phyloP scores from a whole-genome alignment of 92 coral and sea anemone species.

The Phymanthus crucifer region DNA sequence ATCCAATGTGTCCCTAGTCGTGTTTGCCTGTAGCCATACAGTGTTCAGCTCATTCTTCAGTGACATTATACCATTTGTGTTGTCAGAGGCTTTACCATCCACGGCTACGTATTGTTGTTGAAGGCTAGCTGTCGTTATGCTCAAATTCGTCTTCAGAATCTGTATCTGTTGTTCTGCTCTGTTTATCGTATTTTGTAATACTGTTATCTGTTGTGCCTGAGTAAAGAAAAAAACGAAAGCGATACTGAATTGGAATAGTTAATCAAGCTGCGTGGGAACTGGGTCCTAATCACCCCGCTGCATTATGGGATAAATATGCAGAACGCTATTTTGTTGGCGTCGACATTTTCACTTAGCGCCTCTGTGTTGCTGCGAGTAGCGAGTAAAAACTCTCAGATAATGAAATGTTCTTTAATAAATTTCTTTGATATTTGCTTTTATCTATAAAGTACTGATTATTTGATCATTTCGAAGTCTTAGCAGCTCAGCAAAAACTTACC shows the following conservation, averaged over 20 bases:
- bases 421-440: no score
- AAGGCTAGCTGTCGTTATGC: not conserved
- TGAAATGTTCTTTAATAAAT: no score
- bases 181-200: conserved; percentile 12
- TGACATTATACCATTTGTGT: not conserved
- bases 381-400: no score
- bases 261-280: not conserved
- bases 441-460: no score
- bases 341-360: no score
- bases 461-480: not conserved
- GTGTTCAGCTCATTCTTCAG: not conserved
- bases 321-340: not conserved
- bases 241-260: not conserved
- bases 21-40: conserved; percentile 19
- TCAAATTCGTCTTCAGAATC: not conserved
- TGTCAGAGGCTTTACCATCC: not conserved
- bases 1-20: conserved; percentile 1
- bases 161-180: conserved; percentile 12
- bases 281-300: not conserved
- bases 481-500: not conserved
- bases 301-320: not conserved
- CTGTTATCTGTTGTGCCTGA: conserved; percentile 7
- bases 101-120: not conserved
- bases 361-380: no score
- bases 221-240: not conserved